phyloP scores from a whole-genome alignment of 2,888 invertebrate species.

The Polydrusus tereticollis region DNA sequence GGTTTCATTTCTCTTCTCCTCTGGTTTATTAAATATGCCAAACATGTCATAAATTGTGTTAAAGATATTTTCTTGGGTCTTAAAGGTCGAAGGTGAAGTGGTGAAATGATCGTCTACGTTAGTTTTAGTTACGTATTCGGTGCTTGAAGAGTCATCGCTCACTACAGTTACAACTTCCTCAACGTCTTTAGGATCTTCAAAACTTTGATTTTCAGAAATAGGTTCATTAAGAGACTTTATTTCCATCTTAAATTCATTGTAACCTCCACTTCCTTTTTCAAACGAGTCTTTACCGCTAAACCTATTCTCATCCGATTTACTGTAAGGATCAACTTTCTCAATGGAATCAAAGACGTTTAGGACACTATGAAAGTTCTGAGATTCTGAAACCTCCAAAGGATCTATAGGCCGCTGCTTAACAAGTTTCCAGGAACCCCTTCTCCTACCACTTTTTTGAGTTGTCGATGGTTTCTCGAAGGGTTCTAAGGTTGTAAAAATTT shows the following conservation, averaged over 20 bases:
- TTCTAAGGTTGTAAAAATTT: neutral
- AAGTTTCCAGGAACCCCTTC: constrained; percentile 82
- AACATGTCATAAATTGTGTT: constrained; percentile 64
- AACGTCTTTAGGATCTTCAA: neutral
- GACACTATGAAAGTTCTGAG: constrained; percentile 75
- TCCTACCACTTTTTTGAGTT: constrained; percentile 64
- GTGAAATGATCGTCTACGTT: constrained; percentile 1
- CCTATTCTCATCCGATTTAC: neutral
- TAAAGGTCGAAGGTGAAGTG: constrained; percentile 44
- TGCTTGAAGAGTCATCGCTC: neutral
- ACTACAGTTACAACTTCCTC: constrained; percentile 8
- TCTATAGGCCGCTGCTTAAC: constrained; percentile 77
- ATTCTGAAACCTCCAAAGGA: constrained; percentile 83
- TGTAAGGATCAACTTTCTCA: constrained; percentile 54
- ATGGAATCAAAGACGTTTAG: constrained; percentile 57
- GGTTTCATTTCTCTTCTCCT: constrained; percentile 1
- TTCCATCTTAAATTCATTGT: neutral
- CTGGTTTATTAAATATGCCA: constrained; percentile 52
- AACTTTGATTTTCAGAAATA: neutral
- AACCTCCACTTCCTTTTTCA: neutral
- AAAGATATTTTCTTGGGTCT: constrained; percentile 58
- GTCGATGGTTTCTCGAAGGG: neutral
- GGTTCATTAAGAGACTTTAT: neutral
- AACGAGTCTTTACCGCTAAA: neutral
- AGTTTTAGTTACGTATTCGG: constrained; percentile 6